Conservation (phyloP, 92 coral and sea anemone species). For the Epizoanthus rinbou region DNA sequence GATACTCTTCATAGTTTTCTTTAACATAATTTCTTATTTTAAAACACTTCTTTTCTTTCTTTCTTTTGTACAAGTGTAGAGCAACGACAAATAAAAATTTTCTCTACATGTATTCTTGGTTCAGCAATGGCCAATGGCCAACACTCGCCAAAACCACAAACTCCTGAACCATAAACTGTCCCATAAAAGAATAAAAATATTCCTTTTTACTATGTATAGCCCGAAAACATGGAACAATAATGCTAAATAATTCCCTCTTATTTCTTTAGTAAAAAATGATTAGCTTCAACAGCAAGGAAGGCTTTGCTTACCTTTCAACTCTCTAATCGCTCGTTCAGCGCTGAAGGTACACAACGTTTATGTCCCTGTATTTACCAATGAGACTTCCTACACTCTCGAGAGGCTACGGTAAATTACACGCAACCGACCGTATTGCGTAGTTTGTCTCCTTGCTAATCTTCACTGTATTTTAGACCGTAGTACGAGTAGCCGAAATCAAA, state of each 20-base stretch:
- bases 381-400: not conserved
- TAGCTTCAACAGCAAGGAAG: not conserved
- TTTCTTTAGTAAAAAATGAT: not conserved
- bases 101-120: not conserved
- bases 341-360: not conserved
- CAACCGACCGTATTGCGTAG: not conserved
- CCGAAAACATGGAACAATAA: not conserved
- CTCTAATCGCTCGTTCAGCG: conserved; percentile 14
- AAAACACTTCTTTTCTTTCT: too few relatives aligned
- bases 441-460: not conserved
- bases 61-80: too few relatives aligned
- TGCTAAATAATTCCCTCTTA: not conserved
- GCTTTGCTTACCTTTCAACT: not conserved
- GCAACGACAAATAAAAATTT: not conserved
- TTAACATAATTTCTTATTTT: too few relatives aligned
- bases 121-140: not conserved
- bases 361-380: not conserved
- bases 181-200: not conserved
- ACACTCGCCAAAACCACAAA: conserved; percentile 13
- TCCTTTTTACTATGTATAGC: not conserved
- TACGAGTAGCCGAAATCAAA: not conserved
- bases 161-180: conserved; percentile 11
- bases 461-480: not conserved
- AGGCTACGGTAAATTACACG: not conserved
- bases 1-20: too few relatives aligned